A percentile compares a stretch with the other conserved stretches of the same genome.
These are phyloP conservation scores for Microtus pennsylvanicus DNA, from an alignment of 2,113 vertebrate genomes.

Conservation along the genomic window DNA sequence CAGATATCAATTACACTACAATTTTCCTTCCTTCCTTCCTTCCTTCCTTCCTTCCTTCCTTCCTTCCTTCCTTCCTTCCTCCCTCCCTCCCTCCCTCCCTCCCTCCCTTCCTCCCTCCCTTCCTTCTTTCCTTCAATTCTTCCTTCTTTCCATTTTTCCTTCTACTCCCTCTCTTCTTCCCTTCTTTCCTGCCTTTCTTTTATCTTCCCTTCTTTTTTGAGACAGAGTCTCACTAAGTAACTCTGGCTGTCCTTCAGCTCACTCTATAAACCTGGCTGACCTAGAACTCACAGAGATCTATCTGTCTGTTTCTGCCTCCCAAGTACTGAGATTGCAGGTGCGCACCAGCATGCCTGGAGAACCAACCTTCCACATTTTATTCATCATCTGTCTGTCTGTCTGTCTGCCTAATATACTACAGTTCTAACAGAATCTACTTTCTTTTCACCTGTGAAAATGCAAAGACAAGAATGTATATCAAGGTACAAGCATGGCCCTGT, in stretches of 20 bases:
- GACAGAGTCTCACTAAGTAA: not conserved
- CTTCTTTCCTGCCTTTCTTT: too few relatives aligned
- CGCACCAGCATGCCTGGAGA: too few relatives aligned
- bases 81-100: fast-evolving
- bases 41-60: not conserved
- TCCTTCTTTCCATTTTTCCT: fast-evolving
- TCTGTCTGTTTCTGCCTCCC: not conserved
- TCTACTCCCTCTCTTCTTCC: not conserved
- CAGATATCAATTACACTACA: not conserved
- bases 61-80: fast-evolving
- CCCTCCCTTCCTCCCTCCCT: fast-evolving
- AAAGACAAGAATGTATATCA: not conserved
- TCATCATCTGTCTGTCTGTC: not conserved
- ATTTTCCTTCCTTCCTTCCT: not conserved
- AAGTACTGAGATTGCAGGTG: too few relatives aligned
- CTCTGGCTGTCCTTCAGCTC: not conserved
- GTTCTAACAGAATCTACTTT: not conserved
- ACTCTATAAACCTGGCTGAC: not conserved
- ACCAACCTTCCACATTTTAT: not conserved
- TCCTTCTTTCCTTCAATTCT: not conserved
- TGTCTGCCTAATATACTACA: not conserved
- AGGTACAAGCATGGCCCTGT: not conserved
- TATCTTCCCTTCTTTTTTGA: not conserved
- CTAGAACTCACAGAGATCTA: not conserved
- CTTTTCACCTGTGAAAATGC: not conserved